Conservation (phyloP, 2,888 invertebrate species). For the Archips xylosteana region DNA sequence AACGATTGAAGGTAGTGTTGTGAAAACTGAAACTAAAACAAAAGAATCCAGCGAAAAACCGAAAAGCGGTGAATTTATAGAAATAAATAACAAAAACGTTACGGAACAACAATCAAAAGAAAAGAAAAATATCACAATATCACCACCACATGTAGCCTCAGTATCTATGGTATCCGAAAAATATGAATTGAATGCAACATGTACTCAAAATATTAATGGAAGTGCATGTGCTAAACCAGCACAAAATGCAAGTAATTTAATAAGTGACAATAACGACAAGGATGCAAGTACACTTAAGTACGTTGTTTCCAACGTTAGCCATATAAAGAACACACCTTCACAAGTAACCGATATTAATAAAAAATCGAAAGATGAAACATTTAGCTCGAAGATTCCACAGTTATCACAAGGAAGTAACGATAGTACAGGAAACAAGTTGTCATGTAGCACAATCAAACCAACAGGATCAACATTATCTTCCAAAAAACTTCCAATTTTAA, state of each 20-base stretch:
- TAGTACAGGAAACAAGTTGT: background rate
- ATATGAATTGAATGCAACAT: conserved; percentile 8
- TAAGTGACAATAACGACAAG: conserved; percentile 18
- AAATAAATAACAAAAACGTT: background rate
- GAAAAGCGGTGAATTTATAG: conserved; percentile 10
- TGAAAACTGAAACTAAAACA: conserved; percentile 53
- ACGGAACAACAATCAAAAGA: background rate
- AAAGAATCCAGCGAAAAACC: conserved; percentile 35
- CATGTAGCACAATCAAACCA: background rate
- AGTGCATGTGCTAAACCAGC: conserved; percentile 2
- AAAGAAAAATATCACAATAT: background rate
- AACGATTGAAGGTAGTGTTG: conserved; percentile 65
- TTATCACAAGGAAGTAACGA: background rate
- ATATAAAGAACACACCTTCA: conserved; percentile 4
- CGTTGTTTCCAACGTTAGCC: background rate
- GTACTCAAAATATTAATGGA: background rate
- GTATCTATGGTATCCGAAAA: background rate
- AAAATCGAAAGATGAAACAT: background rate
- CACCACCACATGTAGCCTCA: background rate
- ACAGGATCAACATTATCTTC: conserved; percentile 39
- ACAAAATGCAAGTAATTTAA: conserved; percentile 7
- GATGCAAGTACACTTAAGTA: background rate
- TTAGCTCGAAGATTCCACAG: background rate
- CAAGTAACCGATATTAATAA: conserved; percentile 10
- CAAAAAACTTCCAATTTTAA: conserved; percentile 26